A percentile compares a stretch with the other conserved stretches of the same genome.
These are phyloP conservation scores for Aleiodes sp. DNA, from an alignment of 1,140 invertebrate genomes.

Conservation along the genomic window DNA sequence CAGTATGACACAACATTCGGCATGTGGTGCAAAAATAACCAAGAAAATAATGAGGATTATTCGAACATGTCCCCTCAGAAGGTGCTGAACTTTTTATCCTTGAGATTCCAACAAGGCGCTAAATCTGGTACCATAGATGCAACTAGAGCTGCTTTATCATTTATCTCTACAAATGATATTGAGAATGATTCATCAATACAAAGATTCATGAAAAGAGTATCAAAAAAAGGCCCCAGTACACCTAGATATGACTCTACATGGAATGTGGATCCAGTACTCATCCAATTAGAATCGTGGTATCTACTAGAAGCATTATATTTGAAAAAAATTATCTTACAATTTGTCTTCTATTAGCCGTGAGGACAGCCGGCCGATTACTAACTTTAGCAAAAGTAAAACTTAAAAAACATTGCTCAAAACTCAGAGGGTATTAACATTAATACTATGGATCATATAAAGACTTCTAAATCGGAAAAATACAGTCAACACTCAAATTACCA, in stretches of 20 bases:
- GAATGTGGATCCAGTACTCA: constrained; percentile 36
- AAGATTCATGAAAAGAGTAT: constrained; percentile 36
- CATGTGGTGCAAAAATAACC: constrained; percentile 47
- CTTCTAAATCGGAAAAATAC: background rate
- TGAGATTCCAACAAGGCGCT: constrained; percentile 38
- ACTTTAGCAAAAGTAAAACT: background rate
- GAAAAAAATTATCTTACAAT: constrained; percentile 29
- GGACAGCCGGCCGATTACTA: constrained; percentile 26
- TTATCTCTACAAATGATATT: constrained; percentile 27
- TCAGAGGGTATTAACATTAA: background rate
- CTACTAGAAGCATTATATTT: constrained; percentile 23
- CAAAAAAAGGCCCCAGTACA: constrained; percentile 32
- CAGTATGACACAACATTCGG: constrained; percentile 47
- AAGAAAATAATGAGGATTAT: constrained; percentile 37
- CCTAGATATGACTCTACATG: constrained; percentile 42
- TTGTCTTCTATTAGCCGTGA: constrained; percentile 30
- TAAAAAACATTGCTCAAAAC: background rate
- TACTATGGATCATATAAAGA: background rate
- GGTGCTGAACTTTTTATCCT: constrained; percentile 36
- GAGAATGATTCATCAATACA: constrained; percentile 26
- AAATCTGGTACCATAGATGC: constrained; percentile 38
- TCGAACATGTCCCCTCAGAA: constrained; percentile 28
- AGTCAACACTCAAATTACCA: background rate
- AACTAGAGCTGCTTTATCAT: constrained; percentile 35
- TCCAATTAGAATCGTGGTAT: constrained; percentile 26